Percentiles rank a stretch among this genome's conserved stretches.
These are phyloP conservation scores for Dasyprocta punctata DNA, from an alignment of 2,113 vertebrate species.

Conservation along the genomic window DNA sequence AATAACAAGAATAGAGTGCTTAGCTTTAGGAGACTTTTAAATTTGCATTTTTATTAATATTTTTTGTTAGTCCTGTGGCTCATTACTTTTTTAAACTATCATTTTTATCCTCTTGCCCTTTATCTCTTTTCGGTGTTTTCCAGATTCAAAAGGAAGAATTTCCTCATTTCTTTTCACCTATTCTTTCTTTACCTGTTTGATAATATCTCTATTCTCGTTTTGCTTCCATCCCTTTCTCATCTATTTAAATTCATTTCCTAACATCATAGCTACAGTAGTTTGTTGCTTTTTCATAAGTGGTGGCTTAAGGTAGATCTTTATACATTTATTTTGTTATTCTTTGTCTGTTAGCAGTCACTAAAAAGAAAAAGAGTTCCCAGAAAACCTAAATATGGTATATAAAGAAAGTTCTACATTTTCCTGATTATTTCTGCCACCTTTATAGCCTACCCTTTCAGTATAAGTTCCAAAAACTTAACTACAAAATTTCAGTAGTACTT, in stretches of 20 bases:
- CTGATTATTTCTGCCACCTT: constrained; percentile 38
- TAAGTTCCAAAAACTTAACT: constrained; percentile 62
- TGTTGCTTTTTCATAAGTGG: constrained; percentile 27
- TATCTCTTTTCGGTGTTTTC: constrained; percentile 6
- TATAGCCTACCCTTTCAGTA: neutral
- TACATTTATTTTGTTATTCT: constrained; percentile 52
- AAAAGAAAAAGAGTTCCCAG: constrained; percentile 36
- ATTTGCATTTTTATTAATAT: constrained; percentile 53
- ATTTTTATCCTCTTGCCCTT: constrained; percentile 7
- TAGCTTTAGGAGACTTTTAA: constrained; percentile 49
- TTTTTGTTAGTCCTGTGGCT: constrained; percentile 57
- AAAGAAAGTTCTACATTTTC: constrained; percentile 34
- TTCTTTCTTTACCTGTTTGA: constrained; percentile 24
- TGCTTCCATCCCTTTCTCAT: neutral
- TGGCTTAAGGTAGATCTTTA: constrained; percentile 41
- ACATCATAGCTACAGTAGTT: constrained; percentile 4
- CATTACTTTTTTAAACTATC: neutral
- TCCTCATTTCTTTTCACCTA: neutral
- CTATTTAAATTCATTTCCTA: constrained; percentile 43
- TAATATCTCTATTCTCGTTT: neutral
- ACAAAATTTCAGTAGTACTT: neutral
- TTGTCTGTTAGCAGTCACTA: constrained; percentile 16
- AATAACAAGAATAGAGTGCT: constrained; percentile 60
- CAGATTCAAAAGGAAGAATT: constrained; percentile 40
- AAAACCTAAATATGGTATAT: constrained; percentile 51